phyloP scores from a whole-genome alignment of 1,140 invertebrate species.

The Zelostemma sp. region DNA sequence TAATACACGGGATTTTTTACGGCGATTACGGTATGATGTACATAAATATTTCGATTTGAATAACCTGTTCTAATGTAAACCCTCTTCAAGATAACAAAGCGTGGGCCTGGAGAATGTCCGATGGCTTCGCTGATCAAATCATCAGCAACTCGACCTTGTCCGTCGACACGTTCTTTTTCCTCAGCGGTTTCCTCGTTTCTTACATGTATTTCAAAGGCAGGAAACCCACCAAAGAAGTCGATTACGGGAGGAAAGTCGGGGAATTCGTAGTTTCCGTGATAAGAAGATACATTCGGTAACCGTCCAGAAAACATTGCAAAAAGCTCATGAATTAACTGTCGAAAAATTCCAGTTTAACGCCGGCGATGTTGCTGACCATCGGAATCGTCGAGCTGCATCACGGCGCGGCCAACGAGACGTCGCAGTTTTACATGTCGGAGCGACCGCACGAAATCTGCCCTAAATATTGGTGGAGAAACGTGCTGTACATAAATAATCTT shows the following conservation, averaged over 20 bases:
- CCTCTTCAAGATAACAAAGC: slow-evolving; percentile 56
- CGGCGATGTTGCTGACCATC: no score
- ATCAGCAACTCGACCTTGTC: slow-evolving; percentile 64
- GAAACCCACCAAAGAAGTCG: slow-evolving; percentile 44
- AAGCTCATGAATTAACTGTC: no score
- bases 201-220: slow-evolving; percentile 62
- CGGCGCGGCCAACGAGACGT: slow-evolving; percentile 66
- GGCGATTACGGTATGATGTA: no score
- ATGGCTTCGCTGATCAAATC: slow-evolving; percentile 57
- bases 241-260: slow-evolving; percentile 41
- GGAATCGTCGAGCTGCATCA: slow-evolving; percentile 69
- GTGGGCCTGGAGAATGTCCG: slow-evolving; percentile 49
- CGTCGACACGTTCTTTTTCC: slow-evolving; percentile 70
- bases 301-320: neutral
- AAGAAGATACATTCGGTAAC: slow-evolving; percentile 67
- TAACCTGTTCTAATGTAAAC: no score
- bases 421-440: slow-evolving; percentile 69
- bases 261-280: slow-evolving; percentile 56
- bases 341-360: no score
- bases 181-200: slow-evolving; percentile 67
- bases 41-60: no score
- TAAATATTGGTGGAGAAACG: slow-evolving; percentile 77
- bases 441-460: slow-evolving; percentile 67
- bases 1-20: slow-evolving; percentile 66
- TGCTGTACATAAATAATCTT: slow-evolving; percentile 76